These are phyloP conservation scores for Clarias fuscus DNA, from an alignment of 2,797 vertebrate genomes.

Conservation along the genomic window DNA sequence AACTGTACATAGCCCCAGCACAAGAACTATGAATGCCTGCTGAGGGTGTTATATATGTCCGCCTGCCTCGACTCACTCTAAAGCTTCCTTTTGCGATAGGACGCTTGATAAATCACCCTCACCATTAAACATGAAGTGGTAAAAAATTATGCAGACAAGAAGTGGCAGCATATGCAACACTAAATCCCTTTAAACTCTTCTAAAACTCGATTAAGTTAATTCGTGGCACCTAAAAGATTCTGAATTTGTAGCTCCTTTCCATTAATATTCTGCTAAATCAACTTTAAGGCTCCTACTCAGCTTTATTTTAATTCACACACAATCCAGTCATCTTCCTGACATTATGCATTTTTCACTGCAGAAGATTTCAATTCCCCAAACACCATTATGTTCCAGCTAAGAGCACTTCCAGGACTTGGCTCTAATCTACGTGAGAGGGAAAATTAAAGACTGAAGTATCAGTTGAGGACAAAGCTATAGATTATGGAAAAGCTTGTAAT, in stretches of 20 bases:
- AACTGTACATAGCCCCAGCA: background rate
- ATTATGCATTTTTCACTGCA: slow-evolving; percentile 32
- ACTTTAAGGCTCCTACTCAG: slow-evolving; percentile 38
- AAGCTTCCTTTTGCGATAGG: background rate
- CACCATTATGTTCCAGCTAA: slow-evolving; percentile 35
- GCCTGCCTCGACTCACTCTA: background rate
- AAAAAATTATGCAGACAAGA: slow-evolving; percentile 24
- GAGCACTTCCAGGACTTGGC: slow-evolving; percentile 17
- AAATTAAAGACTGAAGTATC: slow-evolving; percentile 2
- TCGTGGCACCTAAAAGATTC: slow-evolving; percentile 58
- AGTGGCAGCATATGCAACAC: slow-evolving; percentile 27
- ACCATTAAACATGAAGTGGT: slow-evolving; percentile 19
- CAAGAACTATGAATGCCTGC: background rate
- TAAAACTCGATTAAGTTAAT: slow-evolving; percentile 16
- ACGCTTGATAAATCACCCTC: slow-evolving; percentile 25
- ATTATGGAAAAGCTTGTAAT: slow-evolving; percentile 7
- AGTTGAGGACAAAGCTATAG: slow-evolving; percentile 1
- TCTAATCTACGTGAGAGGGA: slow-evolving; percentile 23
- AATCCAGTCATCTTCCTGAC: slow-evolving; percentile 42
- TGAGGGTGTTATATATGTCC: background rate
- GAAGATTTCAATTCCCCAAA: slow-evolving; percentile 30
- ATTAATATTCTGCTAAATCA: slow-evolving; percentile 55
- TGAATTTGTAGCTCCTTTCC: slow-evolving; percentile 61
- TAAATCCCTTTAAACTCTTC: slow-evolving; percentile 39
- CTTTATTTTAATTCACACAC: slow-evolving; percentile 36